Base-by-base conservation (phyloP, 2,113 vertebrate species). In the Lontra canadensis region DNA sequence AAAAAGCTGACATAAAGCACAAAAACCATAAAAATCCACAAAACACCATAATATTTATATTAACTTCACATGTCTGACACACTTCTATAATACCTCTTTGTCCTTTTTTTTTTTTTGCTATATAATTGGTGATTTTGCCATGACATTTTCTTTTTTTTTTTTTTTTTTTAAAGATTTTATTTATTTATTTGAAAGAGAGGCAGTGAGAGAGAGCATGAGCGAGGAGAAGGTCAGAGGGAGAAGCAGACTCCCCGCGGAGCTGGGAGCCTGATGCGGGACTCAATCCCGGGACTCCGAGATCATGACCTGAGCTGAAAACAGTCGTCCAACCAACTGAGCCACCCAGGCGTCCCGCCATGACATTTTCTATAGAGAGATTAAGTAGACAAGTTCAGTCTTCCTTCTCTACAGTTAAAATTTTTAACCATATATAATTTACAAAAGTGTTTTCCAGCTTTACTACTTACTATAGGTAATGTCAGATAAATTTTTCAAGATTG, bases 401-500 rank as follows among this genome's bases (percentile, higher is more conserved):
- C 20, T 93, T 74, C 44, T 86, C 11, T 47, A 12, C 21, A 23
- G 42, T 67, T 82, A 36, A 82, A 13, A 86, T 59, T 79, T 87
- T 83, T 93, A 79, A 57, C 47, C 91, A 25, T 26, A 67, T 49
- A 31, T 71, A 63, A 84, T 76, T 94, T 81, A 84, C 36, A 59
- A 73, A 94, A 69, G 10, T 83, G 31, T 59, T 73, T 92, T 86
- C 55, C 15, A 92, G 55, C 34, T 87, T 95, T 3, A 59, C 31
- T 67, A 92, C n/a, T 96, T 95, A 63, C 82, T 96, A 88, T 95
- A 94, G 69, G 34, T 82, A 76, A 36, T 61, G 36, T 57, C 49
- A 34, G 18, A 61, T 69, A 94, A 4, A 95, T 57, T 57, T 88
- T 88, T 61, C 67, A 84, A 52, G 36, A 12, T 78, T 81, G 39